Percentiles rank a stretch among this genome's conserved stretches.
phyloP scores from a whole-genome alignment of 2,888 invertebrate genomes.

The Pardosa pseudoannulata region DNA sequence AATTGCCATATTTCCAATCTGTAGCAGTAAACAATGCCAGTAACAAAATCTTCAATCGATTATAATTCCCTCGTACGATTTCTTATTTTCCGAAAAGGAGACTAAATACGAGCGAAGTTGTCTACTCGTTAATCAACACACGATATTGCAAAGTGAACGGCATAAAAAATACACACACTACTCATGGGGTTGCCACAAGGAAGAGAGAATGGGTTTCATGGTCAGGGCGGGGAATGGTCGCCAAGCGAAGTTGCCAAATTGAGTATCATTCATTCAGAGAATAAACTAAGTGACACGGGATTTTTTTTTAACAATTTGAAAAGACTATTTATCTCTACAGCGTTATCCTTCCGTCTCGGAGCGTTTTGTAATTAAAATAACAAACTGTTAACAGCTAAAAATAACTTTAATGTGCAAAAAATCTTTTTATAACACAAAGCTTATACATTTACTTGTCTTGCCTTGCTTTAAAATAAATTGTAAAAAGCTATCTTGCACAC shows the following conservation, averaged over 20 bases:
- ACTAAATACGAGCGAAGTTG: slow-evolving; percentile 24
- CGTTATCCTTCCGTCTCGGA: too few species aligned
- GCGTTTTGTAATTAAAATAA: too few species aligned
- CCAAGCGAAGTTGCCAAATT: slow-evolving; percentile 65
- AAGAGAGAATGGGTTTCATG: slow-evolving; percentile 46
- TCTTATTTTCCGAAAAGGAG: slow-evolving; percentile 28
- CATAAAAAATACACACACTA: slow-evolving; percentile 37
- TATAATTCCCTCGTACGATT: neutral
- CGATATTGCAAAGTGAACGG: slow-evolving; percentile 22
- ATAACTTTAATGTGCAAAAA: too few species aligned
- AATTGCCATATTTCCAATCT: neutral
- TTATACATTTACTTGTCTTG: too few species aligned
- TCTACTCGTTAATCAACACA: slow-evolving; percentile 50
- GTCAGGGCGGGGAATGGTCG: slow-evolving; percentile 18
- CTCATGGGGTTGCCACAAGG: slow-evolving; percentile 45
- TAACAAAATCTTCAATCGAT: neutral
- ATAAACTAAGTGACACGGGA: too few species aligned
- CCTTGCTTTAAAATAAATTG: too few species aligned
- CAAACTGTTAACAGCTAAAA: too few species aligned
- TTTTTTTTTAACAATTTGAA: too few species aligned
- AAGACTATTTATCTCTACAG: too few species aligned
- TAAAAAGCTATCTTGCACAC: too few species aligned
- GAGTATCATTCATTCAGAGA: too few species aligned
- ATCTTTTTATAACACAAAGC: too few species aligned
- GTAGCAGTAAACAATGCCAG: neutral